A percentile compares a stretch with the other conserved stretches of the same genome.
Conservation (phyloP, 2,888 invertebrate genomes). For the Pherbina coryleti region DNA sequence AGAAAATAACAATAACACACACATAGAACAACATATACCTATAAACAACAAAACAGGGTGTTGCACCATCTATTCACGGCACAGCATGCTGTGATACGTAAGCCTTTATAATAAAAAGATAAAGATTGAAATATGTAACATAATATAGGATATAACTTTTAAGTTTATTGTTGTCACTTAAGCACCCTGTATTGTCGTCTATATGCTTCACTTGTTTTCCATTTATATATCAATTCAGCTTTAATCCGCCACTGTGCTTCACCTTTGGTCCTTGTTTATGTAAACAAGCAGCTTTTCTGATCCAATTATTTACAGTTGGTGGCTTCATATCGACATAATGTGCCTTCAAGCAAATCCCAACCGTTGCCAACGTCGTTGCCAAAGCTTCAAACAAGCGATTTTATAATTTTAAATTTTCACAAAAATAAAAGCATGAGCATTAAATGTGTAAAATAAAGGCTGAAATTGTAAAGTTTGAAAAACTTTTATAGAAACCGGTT, state of each 20-base stretch:
- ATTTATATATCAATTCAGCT: background rate
- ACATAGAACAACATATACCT: background rate
- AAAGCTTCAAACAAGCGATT: background rate
- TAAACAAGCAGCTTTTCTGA: conserved; percentile 24
- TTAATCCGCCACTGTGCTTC: too few relatives aligned
- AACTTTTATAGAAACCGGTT: too few relatives aligned
- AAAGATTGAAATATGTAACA: background rate
- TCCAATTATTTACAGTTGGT: conserved; percentile 32
- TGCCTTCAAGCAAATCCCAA: background rate
- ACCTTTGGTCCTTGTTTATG: background rate
- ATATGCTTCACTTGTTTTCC: background rate
- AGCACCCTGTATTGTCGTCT: background rate
- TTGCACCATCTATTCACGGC: too few relatives aligned
- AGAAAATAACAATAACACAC: conserved; percentile 4
- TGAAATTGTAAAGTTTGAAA: too few relatives aligned
- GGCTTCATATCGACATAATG: conserved; percentile 13
- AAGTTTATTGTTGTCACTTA: background rate
- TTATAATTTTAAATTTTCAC: too few relatives aligned
- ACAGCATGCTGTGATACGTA: too few relatives aligned
- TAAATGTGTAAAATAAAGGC: too few relatives aligned
- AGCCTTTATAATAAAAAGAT: too few relatives aligned
- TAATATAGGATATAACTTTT: background rate
- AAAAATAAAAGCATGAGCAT: too few relatives aligned
- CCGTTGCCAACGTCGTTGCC: background rate
- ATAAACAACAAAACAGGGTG: background rate